These are phyloP conservation scores for Orthosia incerta DNA, from an alignment of 2,888 invertebrate species.

Conservation along the genomic window DNA sequence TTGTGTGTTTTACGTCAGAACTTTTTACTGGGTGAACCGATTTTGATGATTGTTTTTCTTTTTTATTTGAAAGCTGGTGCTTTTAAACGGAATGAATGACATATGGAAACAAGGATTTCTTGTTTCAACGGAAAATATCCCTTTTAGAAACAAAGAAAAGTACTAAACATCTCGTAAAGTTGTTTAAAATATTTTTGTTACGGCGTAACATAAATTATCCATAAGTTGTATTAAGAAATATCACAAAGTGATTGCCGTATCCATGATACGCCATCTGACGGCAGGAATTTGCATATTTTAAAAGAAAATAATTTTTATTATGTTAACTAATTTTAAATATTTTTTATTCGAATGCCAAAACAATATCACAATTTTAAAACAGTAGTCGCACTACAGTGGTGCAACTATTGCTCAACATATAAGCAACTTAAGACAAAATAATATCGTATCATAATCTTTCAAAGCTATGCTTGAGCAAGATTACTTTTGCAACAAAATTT, in stretches of 20 bases:
- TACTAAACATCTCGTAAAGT: too few relatives aligned
- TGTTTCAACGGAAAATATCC: too few relatives aligned
- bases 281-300: neutral
- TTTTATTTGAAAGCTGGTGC: too few relatives aligned
- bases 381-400: neutral
- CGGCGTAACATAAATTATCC: neutral
- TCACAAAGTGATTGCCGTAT: neutral
- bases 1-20: too few relatives aligned
- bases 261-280: neutral
- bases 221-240: neutral
- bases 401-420: conserved; percentile 2
- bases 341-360: neutral
- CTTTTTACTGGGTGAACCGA: too few relatives aligned
- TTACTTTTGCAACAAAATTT: conserved; percentile 10
- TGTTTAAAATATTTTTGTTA: too few relatives aligned
- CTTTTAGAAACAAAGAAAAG: too few relatives aligned
- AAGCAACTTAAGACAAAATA: neutral
- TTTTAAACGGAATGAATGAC: neutral
- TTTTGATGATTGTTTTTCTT: too few relatives aligned
- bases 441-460: neutral
- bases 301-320: neutral
- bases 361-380: too few relatives aligned
- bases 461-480: conserved; percentile 41
- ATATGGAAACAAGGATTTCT: neutral
- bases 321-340: too few relatives aligned